Base-by-base conservation (phyloP, 2,113 vertebrate species). In the Mobula hypostoma region DNA sequence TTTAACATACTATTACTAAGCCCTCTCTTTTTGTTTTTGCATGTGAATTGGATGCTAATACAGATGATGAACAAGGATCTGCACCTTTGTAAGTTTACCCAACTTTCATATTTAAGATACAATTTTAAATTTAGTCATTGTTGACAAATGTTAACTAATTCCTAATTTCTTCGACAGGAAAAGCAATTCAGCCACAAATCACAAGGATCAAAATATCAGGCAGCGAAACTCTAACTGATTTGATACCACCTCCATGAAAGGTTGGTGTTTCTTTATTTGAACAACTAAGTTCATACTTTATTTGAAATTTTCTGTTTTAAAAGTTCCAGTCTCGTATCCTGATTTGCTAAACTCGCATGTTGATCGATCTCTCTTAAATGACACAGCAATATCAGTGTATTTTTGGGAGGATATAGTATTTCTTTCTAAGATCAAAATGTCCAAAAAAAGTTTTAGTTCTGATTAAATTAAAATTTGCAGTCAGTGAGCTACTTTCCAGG, bases 11-110 rank as follows among this genome's bases (percentile, higher is more conserved):
- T 61, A 17, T 66, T 32, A 90, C 29, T 88, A 63, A 88, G 5
- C 11, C 12, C 48, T 48, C 48, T 58, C 58, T 0, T n/a, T 32
- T 32, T 90, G 66, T 68, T 66, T 90, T 66, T 90, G 85, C 85
- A 68, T 90, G 80, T 27, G 21, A 56, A 56, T 83, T 83, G 56
- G 85, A 63, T 68, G 29, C 27, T 78, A 66, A 94, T 36, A 12
- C 95, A 99, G 99, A 99, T 94, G 99, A 99, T 0, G 98, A 99
- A 95, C 97, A 97, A 95, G 98, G 98, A 78, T 96, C 98, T 24
- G 98, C 98, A 68, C 98, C 98, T 0, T 96, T 99, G 98, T 99
- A 96, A 99, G 99, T 99, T 93, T 74, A 74, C 40, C 24, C 24
- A 56, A 74, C 40, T 24, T 66, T 6, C 19, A 82, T 83, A 24